Conservation (phyloP, 2,888 invertebrate species). For the Xylocampa areola region DNA sequence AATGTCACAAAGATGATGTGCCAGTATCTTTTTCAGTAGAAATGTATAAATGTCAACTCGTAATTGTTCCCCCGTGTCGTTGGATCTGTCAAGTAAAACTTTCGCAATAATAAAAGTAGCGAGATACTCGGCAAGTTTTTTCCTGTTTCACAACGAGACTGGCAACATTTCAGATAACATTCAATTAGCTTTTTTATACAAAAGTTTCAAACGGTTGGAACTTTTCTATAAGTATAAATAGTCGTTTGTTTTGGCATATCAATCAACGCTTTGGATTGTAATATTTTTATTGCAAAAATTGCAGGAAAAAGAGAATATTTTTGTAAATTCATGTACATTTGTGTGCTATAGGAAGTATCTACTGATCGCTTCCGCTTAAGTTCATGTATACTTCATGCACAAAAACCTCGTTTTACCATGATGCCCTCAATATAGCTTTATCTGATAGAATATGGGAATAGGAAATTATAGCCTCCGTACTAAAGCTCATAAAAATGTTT, state of each 20-base stretch:
- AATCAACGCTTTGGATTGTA: slow-evolving; percentile 24
- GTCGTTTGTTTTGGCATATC: slow-evolving; percentile 38
- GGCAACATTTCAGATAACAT: slow-evolving; percentile 75
- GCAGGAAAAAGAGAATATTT: no score
- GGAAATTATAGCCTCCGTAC: slow-evolving; percentile 39
- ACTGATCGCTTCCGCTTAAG: slow-evolving; percentile 14
- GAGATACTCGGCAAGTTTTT: slow-evolving; percentile 68
- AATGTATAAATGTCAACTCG: slow-evolving; percentile 68
- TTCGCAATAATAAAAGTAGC: slow-evolving; percentile 79
- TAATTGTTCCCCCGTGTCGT: slow-evolving; percentile 67
- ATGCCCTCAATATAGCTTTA: slow-evolving; percentile 43
- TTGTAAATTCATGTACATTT: background rate
- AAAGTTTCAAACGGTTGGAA: slow-evolving; percentile 54
- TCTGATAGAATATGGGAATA: slow-evolving; percentile 43
- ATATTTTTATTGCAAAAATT: no score
- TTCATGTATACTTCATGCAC: slow-evolving; percentile 24
- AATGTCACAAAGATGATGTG: slow-evolving; percentile 9
- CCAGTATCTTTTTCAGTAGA: slow-evolving; percentile 38
- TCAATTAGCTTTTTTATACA: slow-evolving; percentile 75
- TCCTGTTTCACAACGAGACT: slow-evolving; percentile 64
- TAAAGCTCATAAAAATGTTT: slow-evolving; percentile 44
- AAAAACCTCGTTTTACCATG: slow-evolving; percentile 29
- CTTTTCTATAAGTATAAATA: slow-evolving; percentile 31
- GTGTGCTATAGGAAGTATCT: background rate
- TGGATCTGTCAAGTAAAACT: slow-evolving; percentile 71